Evolutionary conservation across 2,797 vertebrate species (phyloP), one percentile per base, ranked within the genome.

Genomic region (Sphaeramia orbicularis): DNA sequence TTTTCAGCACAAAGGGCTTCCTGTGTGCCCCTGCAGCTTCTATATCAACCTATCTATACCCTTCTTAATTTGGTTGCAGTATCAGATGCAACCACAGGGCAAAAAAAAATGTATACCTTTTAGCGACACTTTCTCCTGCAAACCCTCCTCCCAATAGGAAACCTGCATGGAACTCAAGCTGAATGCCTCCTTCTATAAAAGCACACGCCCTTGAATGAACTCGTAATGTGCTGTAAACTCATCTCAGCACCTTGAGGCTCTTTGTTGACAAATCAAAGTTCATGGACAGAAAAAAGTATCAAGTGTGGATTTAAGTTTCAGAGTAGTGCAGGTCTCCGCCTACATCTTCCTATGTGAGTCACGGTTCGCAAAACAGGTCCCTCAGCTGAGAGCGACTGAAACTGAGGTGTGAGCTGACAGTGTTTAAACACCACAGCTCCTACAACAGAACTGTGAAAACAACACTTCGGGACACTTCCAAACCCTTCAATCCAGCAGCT

Each of bases 261-360:
- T 10, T 2, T 64, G 61, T 53, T 67, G 18, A 73, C 68, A 54
- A 68, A 72, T 64, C 80, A 84, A 86, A 83, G 85, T 71, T 65
- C 73, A 86, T 7, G 45, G 15, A 11, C 9, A n/a, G 13, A n/a
- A 18, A 2, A 50, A 7, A n/a, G 1, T 6, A 35, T 49, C 12
- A 47, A 11, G 40, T 43, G 21, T 21, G 10, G 19, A 47, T 64
- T 72, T 78, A 37, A 48, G 56, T 64, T 61, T 72, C 37, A 59
- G 16, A 45, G 3, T 9, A 55, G 15, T 13, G 24, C 0, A 12
- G 38, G 65, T 67, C 63, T 47, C 71, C 65, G 7, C 61, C 64
- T 37, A 10, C 24, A 1, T 38, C 58, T 54, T 52, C 35, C 55
- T 62, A 45, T 6, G 42, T 21, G 77, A 90, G 57, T 85, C 78